Conservation (phyloP, 1,140 invertebrate species). For the Bombus waltoni region DNA sequence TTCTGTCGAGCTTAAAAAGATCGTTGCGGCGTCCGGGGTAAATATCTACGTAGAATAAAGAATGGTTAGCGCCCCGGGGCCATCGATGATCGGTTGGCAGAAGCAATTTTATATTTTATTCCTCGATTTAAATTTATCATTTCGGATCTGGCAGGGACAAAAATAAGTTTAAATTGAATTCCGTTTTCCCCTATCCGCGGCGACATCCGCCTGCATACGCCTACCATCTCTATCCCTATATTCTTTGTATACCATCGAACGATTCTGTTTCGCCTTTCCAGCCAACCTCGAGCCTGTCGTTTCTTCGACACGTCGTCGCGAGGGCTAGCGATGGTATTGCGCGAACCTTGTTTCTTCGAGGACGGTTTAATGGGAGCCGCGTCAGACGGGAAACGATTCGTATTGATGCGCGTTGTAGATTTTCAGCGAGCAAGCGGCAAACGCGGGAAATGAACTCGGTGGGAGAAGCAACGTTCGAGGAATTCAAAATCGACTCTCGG, state of each 20-base stretch:
- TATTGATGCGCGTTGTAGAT: background rate
- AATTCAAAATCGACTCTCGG: background rate
- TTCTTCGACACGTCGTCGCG: conserved; percentile 33
- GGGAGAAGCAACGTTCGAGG: background rate
- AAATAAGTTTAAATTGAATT: conserved; percentile 81
- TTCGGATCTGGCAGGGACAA: conserved; percentile 77
- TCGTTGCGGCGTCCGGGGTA: background rate
- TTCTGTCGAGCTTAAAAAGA: background rate
- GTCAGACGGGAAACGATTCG: conserved; percentile 8
- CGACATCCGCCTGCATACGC: conserved; percentile 37
- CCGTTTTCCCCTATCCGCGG: conserved; percentile 34
- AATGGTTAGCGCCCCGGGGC: background rate
- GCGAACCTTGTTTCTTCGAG: conserved; percentile 7
- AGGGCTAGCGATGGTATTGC: background rate
- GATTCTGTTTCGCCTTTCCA: conserved; percentile 47
- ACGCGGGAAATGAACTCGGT: background rate
- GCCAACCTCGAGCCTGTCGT: conserved; percentile 24
- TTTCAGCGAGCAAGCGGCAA: background rate
- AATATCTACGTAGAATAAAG: background rate
- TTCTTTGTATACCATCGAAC: conserved; percentile 53
- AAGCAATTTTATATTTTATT: conserved; percentile 79
- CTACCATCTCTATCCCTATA: conserved; percentile 42
- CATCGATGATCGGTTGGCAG: conserved; percentile 36
- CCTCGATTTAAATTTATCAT: conserved; percentile 78
- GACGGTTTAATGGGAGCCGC: conserved; percentile 29